Evolutionary conservation across 2,113 vertebrate species (phyloP).

Genomic region (Strix uralensis): DNA sequence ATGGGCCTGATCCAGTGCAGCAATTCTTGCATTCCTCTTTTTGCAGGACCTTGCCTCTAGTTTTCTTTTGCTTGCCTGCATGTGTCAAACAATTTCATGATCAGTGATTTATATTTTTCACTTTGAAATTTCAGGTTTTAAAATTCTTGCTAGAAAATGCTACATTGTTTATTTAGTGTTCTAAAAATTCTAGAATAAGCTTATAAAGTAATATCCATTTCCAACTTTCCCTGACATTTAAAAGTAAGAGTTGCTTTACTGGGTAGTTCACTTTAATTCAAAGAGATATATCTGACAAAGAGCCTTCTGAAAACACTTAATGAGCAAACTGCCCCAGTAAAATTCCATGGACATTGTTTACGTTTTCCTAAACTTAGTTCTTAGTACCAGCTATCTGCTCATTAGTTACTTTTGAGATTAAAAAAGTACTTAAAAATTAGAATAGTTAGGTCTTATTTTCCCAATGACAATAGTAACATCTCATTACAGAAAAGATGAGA

Average conservation of each 20-base stretch:
- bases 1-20: not conserved
- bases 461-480: not conserved
- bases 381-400: not conserved
- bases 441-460: not conserved
- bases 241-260: not conserved
- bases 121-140: not conserved
- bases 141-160: not conserved
- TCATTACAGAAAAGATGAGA: not conserved
- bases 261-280: not conserved
- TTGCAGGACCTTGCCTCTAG: not conserved
- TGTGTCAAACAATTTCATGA: not conserved
- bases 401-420: not conserved
- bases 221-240: not conserved
- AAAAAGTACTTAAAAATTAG: not conserved
- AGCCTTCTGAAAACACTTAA: not conserved
- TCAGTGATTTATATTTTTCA: not conserved
- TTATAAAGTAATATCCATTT: not conserved
- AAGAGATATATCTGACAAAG: not conserved
- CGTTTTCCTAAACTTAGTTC: not conserved
- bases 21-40: not conserved
- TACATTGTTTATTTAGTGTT: not conserved
- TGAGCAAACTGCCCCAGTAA: not conserved
- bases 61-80: not conserved
- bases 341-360: not conserved
- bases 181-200: not conserved